These are phyloP conservation scores for Onychostoma macrolepis DNA, from an alignment of 2,113 vertebrate genomes.

Conservation along the genomic window DNA sequence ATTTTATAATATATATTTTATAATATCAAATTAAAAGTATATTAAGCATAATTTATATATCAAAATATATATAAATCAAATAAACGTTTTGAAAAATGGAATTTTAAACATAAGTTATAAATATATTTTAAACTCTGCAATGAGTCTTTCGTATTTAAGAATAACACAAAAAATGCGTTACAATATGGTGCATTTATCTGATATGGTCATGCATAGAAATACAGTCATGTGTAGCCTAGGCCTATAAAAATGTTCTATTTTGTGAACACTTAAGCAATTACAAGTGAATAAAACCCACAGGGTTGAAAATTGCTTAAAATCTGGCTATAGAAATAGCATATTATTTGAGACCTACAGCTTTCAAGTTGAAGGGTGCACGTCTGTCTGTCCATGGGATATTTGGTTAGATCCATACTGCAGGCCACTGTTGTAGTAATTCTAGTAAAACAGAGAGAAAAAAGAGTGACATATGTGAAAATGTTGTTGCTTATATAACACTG, in stretches of 20 bases:
- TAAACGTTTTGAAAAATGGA: no score
- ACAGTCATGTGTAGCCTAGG: not conserved
- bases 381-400: slow-evolving; percentile 94
- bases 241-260: not conserved
- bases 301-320: not conserved
- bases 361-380: slow-evolving; percentile 90
- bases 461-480: slow-evolving; percentile 23
- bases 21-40: no score
- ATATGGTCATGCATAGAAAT: not conserved
- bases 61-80: no score
- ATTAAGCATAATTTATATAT: no score
- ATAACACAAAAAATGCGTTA: not conserved
- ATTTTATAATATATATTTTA: no score
- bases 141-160: not conserved
- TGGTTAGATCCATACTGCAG: slow-evolving; percentile 92
- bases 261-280: not conserved
- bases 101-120: no score
- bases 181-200: not conserved
- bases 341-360: slow-evolving; percentile 82
- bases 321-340: not conserved
- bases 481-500: slow-evolving; percentile 2
- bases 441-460: slow-evolving; percentile 39
- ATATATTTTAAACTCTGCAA: not conserved
- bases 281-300: not conserved
- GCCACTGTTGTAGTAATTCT: slow-evolving; percentile 90